These are phyloP conservation scores for Furcula furcula DNA, from an alignment of 2,888 invertebrate species.

Conservation along the genomic window DNA sequence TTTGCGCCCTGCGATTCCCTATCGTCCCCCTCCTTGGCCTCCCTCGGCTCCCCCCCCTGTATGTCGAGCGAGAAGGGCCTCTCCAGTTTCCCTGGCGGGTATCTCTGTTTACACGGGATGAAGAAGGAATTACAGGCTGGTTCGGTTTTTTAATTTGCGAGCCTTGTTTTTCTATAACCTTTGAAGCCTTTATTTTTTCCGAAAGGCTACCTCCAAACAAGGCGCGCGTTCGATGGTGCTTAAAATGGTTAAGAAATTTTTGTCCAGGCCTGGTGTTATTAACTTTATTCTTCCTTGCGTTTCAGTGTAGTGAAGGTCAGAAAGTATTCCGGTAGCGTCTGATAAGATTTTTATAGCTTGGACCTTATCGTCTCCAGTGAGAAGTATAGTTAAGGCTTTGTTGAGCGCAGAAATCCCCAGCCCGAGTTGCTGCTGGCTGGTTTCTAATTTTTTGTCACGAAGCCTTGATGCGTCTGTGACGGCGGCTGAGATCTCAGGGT, in stretches of 20 bases:
- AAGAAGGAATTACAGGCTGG: not conserved
- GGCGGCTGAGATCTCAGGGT: slow-evolving; percentile 16
- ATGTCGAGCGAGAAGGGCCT: slow-evolving; percentile 13
- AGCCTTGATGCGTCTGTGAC: slow-evolving; percentile 3
- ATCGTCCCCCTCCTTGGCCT: not conserved
- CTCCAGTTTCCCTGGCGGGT: slow-evolving; percentile 26
- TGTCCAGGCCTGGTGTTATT: slow-evolving; percentile 16
- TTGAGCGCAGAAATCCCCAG: slow-evolving; percentile 9
- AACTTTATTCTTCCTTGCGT: slow-evolving; percentile 11
- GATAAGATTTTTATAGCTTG: not conserved
- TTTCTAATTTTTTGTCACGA: slow-evolving; percentile 4
- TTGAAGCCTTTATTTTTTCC: slow-evolving; percentile 6
- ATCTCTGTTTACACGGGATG: not conserved
- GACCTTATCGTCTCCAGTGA: not conserved
- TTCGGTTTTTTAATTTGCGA: slow-evolving; percentile 4
- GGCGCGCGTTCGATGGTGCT: slow-evolving; percentile 16
- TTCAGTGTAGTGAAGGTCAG: slow-evolving; percentile 8
- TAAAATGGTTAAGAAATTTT: slow-evolving; percentile 11
- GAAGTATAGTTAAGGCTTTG: slow-evolving; percentile 1
- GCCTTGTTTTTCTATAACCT: slow-evolving; percentile 5
- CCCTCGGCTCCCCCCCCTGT: slow-evolving; percentile 16
- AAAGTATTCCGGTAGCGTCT: slow-evolving; percentile 4
- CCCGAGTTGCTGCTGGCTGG: slow-evolving; percentile 15
- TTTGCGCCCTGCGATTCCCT: not conserved
- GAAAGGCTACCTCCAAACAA: slow-evolving; percentile 13